These are phyloP conservation scores for Pachymerium ferrugineum DNA, from an alignment of 2,888 invertebrate species.

Conservation along the genomic window DNA sequence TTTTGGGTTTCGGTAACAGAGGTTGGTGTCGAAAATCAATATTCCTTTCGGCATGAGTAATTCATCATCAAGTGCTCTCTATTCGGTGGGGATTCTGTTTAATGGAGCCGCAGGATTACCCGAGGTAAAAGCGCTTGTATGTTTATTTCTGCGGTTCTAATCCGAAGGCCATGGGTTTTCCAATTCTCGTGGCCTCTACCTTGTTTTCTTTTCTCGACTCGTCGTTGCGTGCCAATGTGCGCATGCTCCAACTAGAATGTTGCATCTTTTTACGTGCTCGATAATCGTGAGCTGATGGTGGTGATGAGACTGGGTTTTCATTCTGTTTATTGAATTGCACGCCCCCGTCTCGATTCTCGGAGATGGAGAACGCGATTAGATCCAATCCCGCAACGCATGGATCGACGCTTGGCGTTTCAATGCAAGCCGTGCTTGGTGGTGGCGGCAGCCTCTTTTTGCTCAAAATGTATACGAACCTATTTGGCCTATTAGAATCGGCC, in stretches of 20 bases:
- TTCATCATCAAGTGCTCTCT: slow-evolving; percentile 18
- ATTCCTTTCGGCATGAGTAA: slow-evolving; percentile 18
- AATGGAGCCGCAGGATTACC: background rate
- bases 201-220: background rate
- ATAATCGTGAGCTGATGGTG: slow-evolving; percentile 5
- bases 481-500: background rate
- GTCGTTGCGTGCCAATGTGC: background rate
- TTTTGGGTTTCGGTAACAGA: background rate
- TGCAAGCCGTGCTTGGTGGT: no score
- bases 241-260: background rate
- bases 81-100: slow-evolving; percentile 11
- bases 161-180: background rate
- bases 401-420: no score
- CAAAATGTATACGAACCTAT: slow-evolving; percentile 6
- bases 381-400: background rate
- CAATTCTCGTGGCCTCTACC: no score
- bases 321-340: slow-evolving; percentile 15
- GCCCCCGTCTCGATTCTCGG: background rate
- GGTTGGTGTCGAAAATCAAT: background rate
- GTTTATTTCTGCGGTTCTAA: slow-evolving; percentile 18
- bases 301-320: slow-evolving; percentile 9
- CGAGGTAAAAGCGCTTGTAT: slow-evolving; percentile 14
- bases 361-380: slow-evolving; percentile 18
- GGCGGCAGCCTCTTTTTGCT: background rate
- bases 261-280: slow-evolving; percentile 13